Evolutionary conservation across 2,113 vertebrate genomes (phyloP).

Genomic region (Oryzias melastigma): DNA sequence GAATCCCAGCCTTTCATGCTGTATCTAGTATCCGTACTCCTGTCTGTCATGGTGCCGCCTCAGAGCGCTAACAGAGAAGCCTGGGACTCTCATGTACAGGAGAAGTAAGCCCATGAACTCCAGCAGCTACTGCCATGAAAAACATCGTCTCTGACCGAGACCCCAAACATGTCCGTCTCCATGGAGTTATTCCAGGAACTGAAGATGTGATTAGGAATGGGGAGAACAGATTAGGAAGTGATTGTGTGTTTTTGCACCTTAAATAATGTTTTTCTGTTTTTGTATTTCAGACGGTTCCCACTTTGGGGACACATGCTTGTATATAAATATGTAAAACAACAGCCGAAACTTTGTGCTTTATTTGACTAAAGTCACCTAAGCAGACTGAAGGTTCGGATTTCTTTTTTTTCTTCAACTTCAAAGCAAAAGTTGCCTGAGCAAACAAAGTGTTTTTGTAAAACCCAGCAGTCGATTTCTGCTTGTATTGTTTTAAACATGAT

Average conservation of each 20-base stretch:
- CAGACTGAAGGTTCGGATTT: no score
- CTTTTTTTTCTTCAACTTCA: no score
- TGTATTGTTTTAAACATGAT: no score
- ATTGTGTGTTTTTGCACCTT: conserved; percentile 78
- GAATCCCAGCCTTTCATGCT: no score
- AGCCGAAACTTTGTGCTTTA: conserved; percentile 4
- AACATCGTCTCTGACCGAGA: conserved; percentile 43
- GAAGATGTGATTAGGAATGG: not conserved
- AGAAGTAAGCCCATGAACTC: no score
- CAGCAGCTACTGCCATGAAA: conserved; percentile 30
- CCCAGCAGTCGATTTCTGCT: no score
- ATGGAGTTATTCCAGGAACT: not conserved
- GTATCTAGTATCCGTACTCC: no score
- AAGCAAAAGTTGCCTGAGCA: no score
- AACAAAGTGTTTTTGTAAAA: no score
- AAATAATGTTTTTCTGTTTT: conserved; percentile 60
- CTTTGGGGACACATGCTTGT: conserved; percentile 69
- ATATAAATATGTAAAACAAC: conserved; percentile 47
- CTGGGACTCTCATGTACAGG: no score
- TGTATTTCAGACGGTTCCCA: conserved; percentile 72
- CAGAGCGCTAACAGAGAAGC: no score
- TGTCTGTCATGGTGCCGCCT: no score
- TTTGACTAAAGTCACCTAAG: not conserved
- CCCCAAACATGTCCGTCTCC: conserved; percentile 51
- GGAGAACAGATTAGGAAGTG: conserved; percentile 11